Evolutionary conservation across 2,113 vertebrate species (phyloP), one percentile per base, ranked within the genome.

Genomic region (Scalopus aquaticus): DNA sequence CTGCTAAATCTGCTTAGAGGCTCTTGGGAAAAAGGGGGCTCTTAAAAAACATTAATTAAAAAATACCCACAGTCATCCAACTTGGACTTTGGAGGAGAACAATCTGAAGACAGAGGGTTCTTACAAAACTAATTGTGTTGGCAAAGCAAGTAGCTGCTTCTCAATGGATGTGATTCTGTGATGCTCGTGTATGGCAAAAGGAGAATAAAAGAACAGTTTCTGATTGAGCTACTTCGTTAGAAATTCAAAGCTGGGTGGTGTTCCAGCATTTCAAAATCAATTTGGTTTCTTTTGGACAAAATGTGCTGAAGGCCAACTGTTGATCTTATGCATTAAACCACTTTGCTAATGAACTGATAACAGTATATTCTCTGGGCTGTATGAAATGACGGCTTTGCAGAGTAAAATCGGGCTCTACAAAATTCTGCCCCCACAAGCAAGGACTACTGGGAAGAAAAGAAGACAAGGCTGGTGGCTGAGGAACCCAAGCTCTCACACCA

Each of bases 11-110:
- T 85, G 44, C 88, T 95, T 95, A 65, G 26, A 46, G 24, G 35
- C 81, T 54, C 96, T 51, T 16, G 84, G 94, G 95, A 58, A 82
- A 60, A 69, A 82, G 22, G 62, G 62, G 51, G 42, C 82, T 92
- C 92, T 96, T 79, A 78, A 93, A 96, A 96, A 70, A 88, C 74
- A 91, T 93, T 97, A 96, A 92, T 95, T 92, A 94, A 54, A 95
- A 97, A 95, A 87, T 91, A 97, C 69, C 49, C 9, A 60, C 90
- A 42, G 24, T 65, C 42, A 37, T 96, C 95, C 96, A 96, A 81
- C 84, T 77, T 81, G 95, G 97, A 95, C 95, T 97, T 89, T 28
- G 58, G 96, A 92, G 91, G 93, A 96, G 97, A 97, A 96, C 97
- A 96, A 98, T 96, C 91, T 83, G 12, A 96, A 94, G 91, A 90